Percentiles rank a stretch among this genome's conserved stretches.
Conservation (phyloP, 2,797 vertebrate genomes). For the Aeoliscus strigatus region DNA sequence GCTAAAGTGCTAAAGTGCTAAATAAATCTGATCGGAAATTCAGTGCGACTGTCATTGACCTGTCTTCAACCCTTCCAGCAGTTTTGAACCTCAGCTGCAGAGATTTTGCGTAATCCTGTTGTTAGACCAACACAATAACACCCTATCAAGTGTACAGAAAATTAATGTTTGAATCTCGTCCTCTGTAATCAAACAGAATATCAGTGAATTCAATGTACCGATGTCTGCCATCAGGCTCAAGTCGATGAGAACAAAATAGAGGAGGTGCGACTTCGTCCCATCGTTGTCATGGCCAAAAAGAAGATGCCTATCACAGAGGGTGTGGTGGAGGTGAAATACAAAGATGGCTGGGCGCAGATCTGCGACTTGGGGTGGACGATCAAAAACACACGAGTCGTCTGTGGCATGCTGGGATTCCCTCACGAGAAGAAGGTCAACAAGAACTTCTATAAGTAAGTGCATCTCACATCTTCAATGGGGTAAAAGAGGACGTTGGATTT, state of each 20-base stretch:
- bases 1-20: no score
- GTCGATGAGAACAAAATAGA: conserved; percentile 84
- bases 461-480: neutral
- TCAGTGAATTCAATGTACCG: no score
- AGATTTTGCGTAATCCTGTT: no score
- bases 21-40: no score
- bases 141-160: no score
- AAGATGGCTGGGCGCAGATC: conserved; percentile 85
- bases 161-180: no score
- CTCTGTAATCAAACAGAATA: no score
- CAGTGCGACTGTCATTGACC: no score
- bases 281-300: conserved; percentile 67
- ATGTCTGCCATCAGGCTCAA: conserved; percentile 61
- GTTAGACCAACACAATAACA: no score
- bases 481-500: neutral
- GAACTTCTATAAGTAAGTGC: conserved; percentile 92
- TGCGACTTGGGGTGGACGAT: conserved; percentile 86
- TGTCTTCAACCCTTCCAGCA: no score
- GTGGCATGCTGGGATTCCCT: conserved; percentile 95
- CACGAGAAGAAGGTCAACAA: conserved; percentile 88
- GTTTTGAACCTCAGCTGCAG: no score
- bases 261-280: conserved; percentile 84
- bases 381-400: conserved; percentile 87
- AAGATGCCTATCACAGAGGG: conserved; percentile 84
- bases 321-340: conserved; percentile 86